Evolutionary conservation across 2,797 vertebrate species (phyloP), one percentile per base, ranked within the genome.

Genomic region (Sardinella longiceps): DNA sequence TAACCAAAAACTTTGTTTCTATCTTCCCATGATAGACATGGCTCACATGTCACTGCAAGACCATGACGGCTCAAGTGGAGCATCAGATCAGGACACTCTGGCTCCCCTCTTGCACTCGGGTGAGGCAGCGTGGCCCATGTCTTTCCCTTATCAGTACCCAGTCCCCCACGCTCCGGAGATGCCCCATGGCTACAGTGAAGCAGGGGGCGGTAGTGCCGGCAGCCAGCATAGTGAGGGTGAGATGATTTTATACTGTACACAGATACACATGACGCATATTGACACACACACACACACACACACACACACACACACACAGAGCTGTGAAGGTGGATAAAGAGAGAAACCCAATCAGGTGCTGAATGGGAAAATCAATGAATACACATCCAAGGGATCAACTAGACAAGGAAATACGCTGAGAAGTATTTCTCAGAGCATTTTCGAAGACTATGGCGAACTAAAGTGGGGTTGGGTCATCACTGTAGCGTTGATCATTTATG

Each of bases 11-110:
- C 33, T 51, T n/a, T 1, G 12, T 39, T 87, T 63, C 82, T 37
- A 9, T 30, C 63, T 14, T 3, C 39, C 37, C 20, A n/a, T 86
- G 87, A 82, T 91, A 99, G 98, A 98, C 88, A 98, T 99, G 98
- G 97, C 97, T 82, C 98, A 97, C 91, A 94, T 99, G 66, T 97
- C 98, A 80, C 95, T 99, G 84, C 97, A 99, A 0, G 98, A 99
- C 90, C 98, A 99, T 0, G 98, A 99, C 1, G 98, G 98, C 46
- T 99, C 98, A 90, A 99, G 98, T 0, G 98, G 98, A 0, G 97
- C 98, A 5, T 99, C 98, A 0, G 98, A 99, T 92, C 98, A 99
- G 93, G 98, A 99, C 94, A 99, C 97, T 0, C 92, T 99, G 87
- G 98, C 97, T 82, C 98, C 98, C 0, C 93, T 99, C 80, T 98